Evolutionary conservation across 2,888 invertebrate species (phyloP), one percentile per base, ranked within the genome.

Genomic region (Drosophila quinaria): DNA sequence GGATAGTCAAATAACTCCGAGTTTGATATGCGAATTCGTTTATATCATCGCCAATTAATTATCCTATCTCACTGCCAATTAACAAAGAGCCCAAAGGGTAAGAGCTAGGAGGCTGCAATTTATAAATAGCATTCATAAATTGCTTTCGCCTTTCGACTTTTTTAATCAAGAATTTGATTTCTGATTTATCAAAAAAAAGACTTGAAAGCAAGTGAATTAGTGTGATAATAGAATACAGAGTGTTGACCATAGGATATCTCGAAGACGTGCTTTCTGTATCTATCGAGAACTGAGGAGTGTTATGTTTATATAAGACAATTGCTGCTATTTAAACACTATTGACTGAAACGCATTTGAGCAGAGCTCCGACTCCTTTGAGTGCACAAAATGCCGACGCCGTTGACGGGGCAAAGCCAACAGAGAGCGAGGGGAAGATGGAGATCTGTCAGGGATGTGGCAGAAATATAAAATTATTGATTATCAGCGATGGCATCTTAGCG

Each of bases 381-480:
- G 51, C 13, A 17, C 17, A 54, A n/a, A 44, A 74, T 79, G 76
- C 76, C 76, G 76, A 74, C 76, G 55, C 15, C 22, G 37, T 25
- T 35, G 39, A 22, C 6, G 3, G 39, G 15, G 8, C n/a, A 33
- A 15, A 46, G 33, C 35, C 15, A 3, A 11, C n/a, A 35, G 58
- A 54, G 17, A 25, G 11, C n/a, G 49, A 37, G 35, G n/a, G 13
- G 9, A 17, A 29, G 33, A 25, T 13, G 19, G n/a, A 15, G 25
- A 31, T 31, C 35, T 31, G 55, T 39, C 35, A 37, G 63, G 55
- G 70, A 75, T 89, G 89, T 76, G 86, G 85, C 69, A 80, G 66
- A 89, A 87, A 86, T 87, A 87, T 87, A 86, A 89, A 90, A 87
- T 84, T 90, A 89, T 89, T 90, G 89, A 87, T 88, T 86, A 88